phyloP scores from a whole-genome alignment of 2,797 vertebrate genomes.

The Poecilia velifera region DNA sequence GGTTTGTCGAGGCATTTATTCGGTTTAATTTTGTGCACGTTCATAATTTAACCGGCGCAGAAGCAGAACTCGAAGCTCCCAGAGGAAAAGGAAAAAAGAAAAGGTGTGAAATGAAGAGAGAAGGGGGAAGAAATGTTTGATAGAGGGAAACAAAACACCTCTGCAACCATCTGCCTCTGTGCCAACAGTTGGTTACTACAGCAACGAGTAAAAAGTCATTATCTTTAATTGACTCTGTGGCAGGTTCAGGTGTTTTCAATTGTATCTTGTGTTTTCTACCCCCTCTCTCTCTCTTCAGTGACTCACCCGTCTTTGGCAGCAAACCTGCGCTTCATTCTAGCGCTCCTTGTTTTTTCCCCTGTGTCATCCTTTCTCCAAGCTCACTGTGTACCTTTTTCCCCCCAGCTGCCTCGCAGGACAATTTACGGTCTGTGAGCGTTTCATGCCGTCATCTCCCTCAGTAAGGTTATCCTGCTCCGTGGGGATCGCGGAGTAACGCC shows the following conservation, averaged over 20 bases:
- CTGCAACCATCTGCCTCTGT: slow-evolving; percentile 69
- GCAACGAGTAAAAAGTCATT: slow-evolving; percentile 81
- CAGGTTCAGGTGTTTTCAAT: slow-evolving; percentile 82
- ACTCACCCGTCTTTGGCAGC: slow-evolving; percentile 68
- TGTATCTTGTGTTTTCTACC: slow-evolving; percentile 63
- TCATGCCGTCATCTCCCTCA: slow-evolving; percentile 22
- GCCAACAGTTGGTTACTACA: slow-evolving; percentile 78
- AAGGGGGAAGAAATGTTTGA: slow-evolving; percentile 3
- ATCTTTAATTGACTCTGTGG: slow-evolving; percentile 81
- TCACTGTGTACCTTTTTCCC: slow-evolving; percentile 19
- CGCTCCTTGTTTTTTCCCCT: slow-evolving; percentile 24
- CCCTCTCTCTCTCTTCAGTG: slow-evolving; percentile 45
- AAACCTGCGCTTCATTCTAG: slow-evolving; percentile 46
- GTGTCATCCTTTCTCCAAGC: slow-evolving; percentile 46
- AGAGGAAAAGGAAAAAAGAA: slow-evolving; percentile 29
- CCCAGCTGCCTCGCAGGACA: slow-evolving; percentile 21
- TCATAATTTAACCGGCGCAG: slow-evolving; percentile 40
- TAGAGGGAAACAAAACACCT: slow-evolving; percentile 13
- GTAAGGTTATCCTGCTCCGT: slow-evolving; percentile 22
- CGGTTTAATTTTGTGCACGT: slow-evolving; percentile 27
- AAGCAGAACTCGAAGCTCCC: slow-evolving; percentile 32
- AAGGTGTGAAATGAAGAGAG: slow-evolving; percentile 35
- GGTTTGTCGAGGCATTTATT: slow-evolving; percentile 37
- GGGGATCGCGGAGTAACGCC: slow-evolving; percentile 2
- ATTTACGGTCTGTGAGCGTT: slow-evolving; percentile 34